Evolutionary conservation across 1,140 invertebrate genomes (phyloP).

Genomic region (Spodoptera frugiperda): DNA sequence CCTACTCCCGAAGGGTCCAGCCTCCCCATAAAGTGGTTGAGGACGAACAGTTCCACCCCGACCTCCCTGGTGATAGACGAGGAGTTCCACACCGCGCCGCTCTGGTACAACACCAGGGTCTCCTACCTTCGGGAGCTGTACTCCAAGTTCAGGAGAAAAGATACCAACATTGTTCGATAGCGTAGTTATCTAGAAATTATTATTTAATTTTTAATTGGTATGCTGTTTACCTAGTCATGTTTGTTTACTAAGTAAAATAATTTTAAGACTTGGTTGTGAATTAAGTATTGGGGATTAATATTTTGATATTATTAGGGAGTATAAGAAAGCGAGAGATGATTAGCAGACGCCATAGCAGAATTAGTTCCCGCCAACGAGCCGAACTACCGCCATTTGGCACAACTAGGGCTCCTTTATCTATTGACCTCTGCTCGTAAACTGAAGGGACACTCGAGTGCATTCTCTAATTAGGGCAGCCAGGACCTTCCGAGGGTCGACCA

Average conservation of each 20-base stretch:
- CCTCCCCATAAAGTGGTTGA: slow-evolving; percentile 65
- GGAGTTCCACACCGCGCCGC: slow-evolving; percentile 58
- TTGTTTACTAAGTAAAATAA: too few relatives aligned
- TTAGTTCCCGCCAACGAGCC: background rate
- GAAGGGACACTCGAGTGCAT: slow-evolving; percentile 53
- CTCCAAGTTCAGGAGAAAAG: slow-evolving; percentile 71
- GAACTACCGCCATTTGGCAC: slow-evolving; percentile 44
- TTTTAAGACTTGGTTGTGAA: too few relatives aligned
- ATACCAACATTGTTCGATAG: slow-evolving; percentile 31
- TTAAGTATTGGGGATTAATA: background rate
- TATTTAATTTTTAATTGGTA: background rate
- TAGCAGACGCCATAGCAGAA: slow-evolving; percentile 26
- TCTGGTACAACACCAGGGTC: slow-evolving; percentile 65
- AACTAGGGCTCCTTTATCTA: slow-evolving; percentile 36
- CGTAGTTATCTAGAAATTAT: background rate
- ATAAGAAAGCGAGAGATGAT: background rate
- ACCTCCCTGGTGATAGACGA: slow-evolving; percentile 62
- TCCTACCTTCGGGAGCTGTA: slow-evolving; percentile 67
- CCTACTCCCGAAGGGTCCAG: slow-evolving; percentile 64
- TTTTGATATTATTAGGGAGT: background rate
- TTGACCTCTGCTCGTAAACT: slow-evolving; percentile 43
- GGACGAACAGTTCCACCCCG: slow-evolving; percentile 51
- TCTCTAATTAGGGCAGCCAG: slow-evolving; percentile 48
- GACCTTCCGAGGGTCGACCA: slow-evolving; percentile 27
- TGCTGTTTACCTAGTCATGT: too few relatives aligned